A percentile compares a stretch with the other conserved stretches of the same genome.
These are phyloP conservation scores for Nephrotoma flavescens DNA, from an alignment of 2,888 invertebrate genomes.

Conservation along the genomic window DNA sequence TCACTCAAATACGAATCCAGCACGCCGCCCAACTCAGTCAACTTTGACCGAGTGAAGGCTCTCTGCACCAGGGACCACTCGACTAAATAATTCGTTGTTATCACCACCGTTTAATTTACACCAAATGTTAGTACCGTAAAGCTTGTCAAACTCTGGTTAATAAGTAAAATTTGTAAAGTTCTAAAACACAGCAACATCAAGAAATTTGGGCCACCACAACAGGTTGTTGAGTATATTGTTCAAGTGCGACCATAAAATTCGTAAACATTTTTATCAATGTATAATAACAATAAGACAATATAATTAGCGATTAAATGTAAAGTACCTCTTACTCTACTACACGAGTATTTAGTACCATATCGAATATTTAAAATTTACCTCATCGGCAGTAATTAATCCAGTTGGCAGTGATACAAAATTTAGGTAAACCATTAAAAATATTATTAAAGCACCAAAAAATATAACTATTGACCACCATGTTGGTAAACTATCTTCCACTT, in stretches of 20 bases:
- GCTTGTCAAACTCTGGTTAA: too few species aligned
- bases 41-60: too few species aligned
- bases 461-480: background rate
- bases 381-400: background rate
- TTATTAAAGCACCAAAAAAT: background rate
- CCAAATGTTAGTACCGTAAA: too few species aligned
- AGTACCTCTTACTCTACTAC: background rate
- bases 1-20: too few species aligned
- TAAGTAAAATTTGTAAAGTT: too few species aligned
- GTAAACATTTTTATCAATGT: background rate
- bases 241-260: background rate
- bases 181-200: too few species aligned
- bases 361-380: background rate
- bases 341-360: background rate
- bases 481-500: background rate
- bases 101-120: too few species aligned
- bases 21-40: too few species aligned
- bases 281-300: background rate
- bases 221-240: background rate
- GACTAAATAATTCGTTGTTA: too few species aligned
- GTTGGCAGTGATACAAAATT: background rate
- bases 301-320: background rate
- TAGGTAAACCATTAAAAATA: background rate
- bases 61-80: too few species aligned
- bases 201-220: background rate